Base-by-base conservation (phyloP, 2,888 invertebrate genomes). In the Venusia cambrica region DNA sequence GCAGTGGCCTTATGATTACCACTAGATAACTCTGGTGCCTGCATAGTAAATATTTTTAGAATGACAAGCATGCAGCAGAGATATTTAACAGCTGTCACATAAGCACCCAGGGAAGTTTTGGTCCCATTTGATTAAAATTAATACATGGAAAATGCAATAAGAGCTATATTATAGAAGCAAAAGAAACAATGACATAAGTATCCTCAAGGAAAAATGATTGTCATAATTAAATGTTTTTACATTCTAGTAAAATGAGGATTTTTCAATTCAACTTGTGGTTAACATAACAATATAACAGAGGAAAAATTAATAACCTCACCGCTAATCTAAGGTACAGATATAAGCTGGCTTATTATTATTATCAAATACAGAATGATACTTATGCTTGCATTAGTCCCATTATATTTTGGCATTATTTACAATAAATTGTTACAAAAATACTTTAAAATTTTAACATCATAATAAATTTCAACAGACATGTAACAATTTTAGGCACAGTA, bases 21-120 rank as follows among this genome's bases (percentile, higher is more conserved):
- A n/a, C n/a, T n/a, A n/a, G n/a, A n/a, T n/a, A n/a, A n/a, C n/a
- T n/a, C n/a, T n/a, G n/a, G n/a, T n/a, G n/a, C n/a, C n/a, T n/a
- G n/a, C n/a, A n/a, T n/a, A n/a, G n/a, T n/a, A n/a, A n/a, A n/a
- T n/a, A n/a, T n/a, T n/a, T n/a, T n/a, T n/a, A n/a, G n/a, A n/a
- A n/a, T n/a, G n/a, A n/a, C n/a, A n/a, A n/a, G n/a, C n/a, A n/a
- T n/a, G n/a, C n/a, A n/a, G n/a, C n/a, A n/a, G n/a, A n/a, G n/a
- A n/a, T n/a, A n/a, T n/a, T n/a, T n/a, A n/a, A n/a, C n/a, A n/a
- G n/a, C n/a, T n/a, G n/a, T n/a, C n/a, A n/a, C n/a, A n/a, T n/a
- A n/a, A n/a, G n/a, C n/a, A n/a, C n/a, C n/a, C n/a, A 28, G 46
- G 44, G 45, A 50, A 54, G 48, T 28, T 28, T 62, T 62, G 62